These are phyloP conservation scores for Stegana nigrithorax DNA, from an alignment of 2,888 invertebrate species.

Conservation along the genomic window DNA sequence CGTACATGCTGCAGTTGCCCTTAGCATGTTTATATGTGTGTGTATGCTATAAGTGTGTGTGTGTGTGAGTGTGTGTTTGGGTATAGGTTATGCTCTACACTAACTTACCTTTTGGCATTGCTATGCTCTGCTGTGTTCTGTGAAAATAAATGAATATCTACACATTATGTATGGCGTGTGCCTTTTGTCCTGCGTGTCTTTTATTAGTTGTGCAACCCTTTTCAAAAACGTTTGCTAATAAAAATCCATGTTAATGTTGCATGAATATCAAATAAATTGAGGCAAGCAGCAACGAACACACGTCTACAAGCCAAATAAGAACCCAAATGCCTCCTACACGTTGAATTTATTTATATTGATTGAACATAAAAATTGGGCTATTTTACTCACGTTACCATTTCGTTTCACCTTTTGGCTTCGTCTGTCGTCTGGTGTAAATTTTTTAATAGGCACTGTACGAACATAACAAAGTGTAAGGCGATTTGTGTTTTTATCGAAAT, in stretches of 20 bases:
- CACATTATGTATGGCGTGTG: background rate
- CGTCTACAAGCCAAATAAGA: background rate
- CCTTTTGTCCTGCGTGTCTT: constrained; percentile 19
- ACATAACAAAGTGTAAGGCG: no score
- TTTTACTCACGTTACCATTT: constrained; percentile 49
- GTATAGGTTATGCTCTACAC: no score
- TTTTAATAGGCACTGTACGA: no score
- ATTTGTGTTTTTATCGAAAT: no score
- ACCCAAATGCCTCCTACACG: background rate
- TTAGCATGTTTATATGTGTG: no score
- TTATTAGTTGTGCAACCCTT: constrained; percentile 53
- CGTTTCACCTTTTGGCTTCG: constrained; percentile 28
- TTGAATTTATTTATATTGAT: constrained; percentile 38
- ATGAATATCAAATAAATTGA: constrained; percentile 59
- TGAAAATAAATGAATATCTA: constrained; percentile 8
- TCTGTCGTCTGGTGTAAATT: background rate
- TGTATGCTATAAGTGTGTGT: no score
- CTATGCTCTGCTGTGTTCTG: no score
- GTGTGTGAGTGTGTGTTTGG: no score
- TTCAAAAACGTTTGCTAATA: constrained; percentile 60
- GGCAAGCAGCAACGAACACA: constrained; percentile 42
- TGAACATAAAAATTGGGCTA: constrained; percentile 59
- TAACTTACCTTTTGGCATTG: no score
- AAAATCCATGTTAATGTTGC: constrained; percentile 61
- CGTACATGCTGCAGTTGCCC: constrained; percentile 40